Base-by-base conservation (phyloP, 2,888 invertebrate genomes). In the Oxycera nigricornis region DNA sequence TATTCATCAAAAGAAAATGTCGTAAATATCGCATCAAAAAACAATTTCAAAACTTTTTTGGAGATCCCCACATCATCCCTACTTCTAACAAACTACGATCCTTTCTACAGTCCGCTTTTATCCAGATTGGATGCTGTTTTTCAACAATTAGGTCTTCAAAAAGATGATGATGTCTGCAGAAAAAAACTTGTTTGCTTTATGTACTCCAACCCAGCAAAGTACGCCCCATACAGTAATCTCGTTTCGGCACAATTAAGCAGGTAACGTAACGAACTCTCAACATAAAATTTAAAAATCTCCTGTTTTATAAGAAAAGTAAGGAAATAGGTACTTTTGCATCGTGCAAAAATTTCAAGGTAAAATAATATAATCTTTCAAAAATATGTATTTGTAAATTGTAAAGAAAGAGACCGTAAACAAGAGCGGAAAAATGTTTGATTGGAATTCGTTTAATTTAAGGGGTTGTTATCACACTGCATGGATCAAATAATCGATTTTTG, bases 211-310 rank as follows among this genome's bases (percentile, higher is more conserved):
- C 95, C 95, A 0, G 93, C 94, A 2, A 93, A 94, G 82, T 95
- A 92, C 83, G 94, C 95, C 0, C 95, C 95, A 0, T 95, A 93
- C 82, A 95, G 94, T 81, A 95, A 95, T 84, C 87, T 95, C 74
- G 91, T 95, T 7, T 95, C 95, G 0, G 94, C 94, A 0, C 95
- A 95, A 80, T 85, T 95, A 67, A 95, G 95, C 87, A 91, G 93
- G 93, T 93, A 85, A 46, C n/a, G n/a, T n/a, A n/a, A n/a, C n/a
- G n/a, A n/a, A n/a, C n/a, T n/a, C n/a, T n/a, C n/a, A n/a, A n/a
- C n/a, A n/a, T n/a, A n/a, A n/a, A n/a, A n/a, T n/a, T n/a, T n/a
- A n/a, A n/a, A n/a, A n/a, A n/a, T n/a, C n/a, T n/a, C n/a, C n/a
- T n/a, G n/a, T n/a, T n/a, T n/a, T n/a, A n/a, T n/a, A n/a, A n/a